phyloP scores from a whole-genome alignment of 2,797 vertebrate species.

The Rhynchonycteris naso region DNA sequence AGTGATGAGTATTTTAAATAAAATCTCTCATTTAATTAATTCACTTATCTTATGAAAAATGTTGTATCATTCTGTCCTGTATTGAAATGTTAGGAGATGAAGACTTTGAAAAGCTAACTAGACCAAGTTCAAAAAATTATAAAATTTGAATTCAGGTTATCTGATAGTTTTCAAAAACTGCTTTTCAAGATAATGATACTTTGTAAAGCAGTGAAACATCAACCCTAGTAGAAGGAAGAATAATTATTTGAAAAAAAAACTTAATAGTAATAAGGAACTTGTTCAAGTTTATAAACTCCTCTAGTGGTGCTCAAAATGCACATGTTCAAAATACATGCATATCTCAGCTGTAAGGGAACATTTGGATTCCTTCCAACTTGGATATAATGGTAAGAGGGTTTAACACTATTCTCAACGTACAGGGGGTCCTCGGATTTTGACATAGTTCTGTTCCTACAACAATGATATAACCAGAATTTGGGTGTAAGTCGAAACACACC shows the following conservation, averaged over 20 bases:
- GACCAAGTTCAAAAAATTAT: not conserved
- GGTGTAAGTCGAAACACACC: no score
- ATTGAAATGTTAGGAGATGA: not conserved
- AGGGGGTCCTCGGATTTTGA: not conserved
- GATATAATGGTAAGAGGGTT: not conserved
- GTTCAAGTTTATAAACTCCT: not conserved
- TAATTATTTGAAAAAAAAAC: not conserved
- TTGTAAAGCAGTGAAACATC: not conserved
- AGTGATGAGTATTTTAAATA: not conserved
- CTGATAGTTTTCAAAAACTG: not conserved
- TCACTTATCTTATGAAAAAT: not conserved
- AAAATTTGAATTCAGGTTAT: conserved; percentile 6
- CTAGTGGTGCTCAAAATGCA: not conserved
- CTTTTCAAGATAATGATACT: not conserved
- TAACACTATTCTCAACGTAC: not conserved
- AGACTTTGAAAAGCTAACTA: not conserved
- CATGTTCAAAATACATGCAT: not conserved
- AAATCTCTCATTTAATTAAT: conserved; percentile 13
- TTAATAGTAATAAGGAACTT: not conserved
- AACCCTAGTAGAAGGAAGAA: not conserved
- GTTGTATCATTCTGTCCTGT: not conserved
- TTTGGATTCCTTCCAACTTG: not conserved
- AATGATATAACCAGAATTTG: no score
- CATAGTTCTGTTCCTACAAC: no score
- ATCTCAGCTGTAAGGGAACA: not conserved